Base-by-base conservation (phyloP, 2,888 invertebrate species). In the Pollenia amentaria region DNA sequence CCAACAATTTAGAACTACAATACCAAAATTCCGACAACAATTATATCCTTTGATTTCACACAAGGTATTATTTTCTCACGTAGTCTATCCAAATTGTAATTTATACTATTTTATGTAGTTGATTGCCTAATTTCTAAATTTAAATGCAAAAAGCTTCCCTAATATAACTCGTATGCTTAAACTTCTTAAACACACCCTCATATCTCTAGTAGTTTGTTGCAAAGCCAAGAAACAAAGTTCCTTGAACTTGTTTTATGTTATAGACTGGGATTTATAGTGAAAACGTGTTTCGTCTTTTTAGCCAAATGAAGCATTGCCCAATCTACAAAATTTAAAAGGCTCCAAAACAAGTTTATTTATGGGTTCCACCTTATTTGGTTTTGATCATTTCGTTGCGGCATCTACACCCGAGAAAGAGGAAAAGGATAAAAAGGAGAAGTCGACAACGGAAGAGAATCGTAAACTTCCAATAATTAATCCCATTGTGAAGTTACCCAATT, bases 401-500 rank as follows among this genome's bases (percentile, higher is more conserved):
- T 84, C 90, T 4, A 93, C 93, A 40, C 90, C 91, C 18, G 93
- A 92, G 38, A 93, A 92, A 77, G 93, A 93, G 16, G 93, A 94
- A 0, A 92, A 91, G 75, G 90, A 92, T 44, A 87, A 88, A 80
- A 87, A 91, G 51, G 89, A 89, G n/a, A 89, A 90, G 10, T 88
- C 89, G 3, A 73, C 84, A 42, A 94, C 94, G 0, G 94, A 95
- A 72, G 95, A 95, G 18, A 95, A 94, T 14, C 97, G 96, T 90
- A 96, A 95, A 88, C 93, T 98, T 75, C 98, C 98, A 1, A 98
- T 98, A 87, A 98, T 98, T 89, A 98, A 98, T 94, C 98, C 98
- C 0, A 93, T 98, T 57, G 98, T 98, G 40, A 95, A 96, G 87
- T 94, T 97, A 73, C 98, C 98, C 8, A 96, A 97, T 89, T 98